phyloP scores from a whole-genome alignment of 2,888 invertebrate genomes.

The Acanthacorydalis orientalis region DNA sequence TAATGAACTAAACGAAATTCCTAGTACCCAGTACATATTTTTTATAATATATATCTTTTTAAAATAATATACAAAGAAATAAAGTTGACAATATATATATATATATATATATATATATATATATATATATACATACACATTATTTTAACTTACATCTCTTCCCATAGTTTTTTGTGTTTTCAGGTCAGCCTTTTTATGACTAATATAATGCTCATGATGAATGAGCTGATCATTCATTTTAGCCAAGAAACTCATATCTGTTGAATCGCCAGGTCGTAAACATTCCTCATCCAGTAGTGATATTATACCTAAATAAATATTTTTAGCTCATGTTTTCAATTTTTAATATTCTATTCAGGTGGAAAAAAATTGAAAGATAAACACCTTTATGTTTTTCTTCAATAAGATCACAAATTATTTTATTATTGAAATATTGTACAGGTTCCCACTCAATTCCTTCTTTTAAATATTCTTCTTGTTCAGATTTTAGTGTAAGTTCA shows the following conservation, averaged over 20 bases:
- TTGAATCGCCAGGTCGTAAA: slow-evolving; percentile 73
- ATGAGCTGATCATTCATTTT: slow-evolving; percentile 61
- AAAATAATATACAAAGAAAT: slow-evolving; percentile 1
- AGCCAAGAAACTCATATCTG: slow-evolving; percentile 63
- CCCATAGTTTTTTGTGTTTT: slow-evolving; percentile 72
- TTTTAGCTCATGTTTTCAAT: no score
- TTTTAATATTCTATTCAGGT: neutral
- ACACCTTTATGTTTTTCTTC: slow-evolving; percentile 74
- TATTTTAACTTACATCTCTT: slow-evolving; percentile 45
- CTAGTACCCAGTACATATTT: no score
- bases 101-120: neutral
- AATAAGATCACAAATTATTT: slow-evolving; percentile 82
- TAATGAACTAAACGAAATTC: slow-evolving; percentile 84
- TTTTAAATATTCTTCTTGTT: slow-evolving; percentile 80
- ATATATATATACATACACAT: neutral
- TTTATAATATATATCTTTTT: no score
- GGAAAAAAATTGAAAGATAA: neutral
- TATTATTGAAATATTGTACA: slow-evolving; percentile 81
- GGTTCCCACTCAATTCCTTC: slow-evolving; percentile 89
- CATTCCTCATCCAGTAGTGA: slow-evolving; percentile 84
- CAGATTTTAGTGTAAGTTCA: slow-evolving; percentile 74
- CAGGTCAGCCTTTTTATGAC: slow-evolving; percentile 60
- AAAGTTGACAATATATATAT: slow-evolving; percentile 1
- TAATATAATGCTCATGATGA: slow-evolving; percentile 66
- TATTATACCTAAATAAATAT: slow-evolving; percentile 45